phyloP scores from a whole-genome alignment of 2,888 invertebrate species.

The Ochropleura plecta region DNA sequence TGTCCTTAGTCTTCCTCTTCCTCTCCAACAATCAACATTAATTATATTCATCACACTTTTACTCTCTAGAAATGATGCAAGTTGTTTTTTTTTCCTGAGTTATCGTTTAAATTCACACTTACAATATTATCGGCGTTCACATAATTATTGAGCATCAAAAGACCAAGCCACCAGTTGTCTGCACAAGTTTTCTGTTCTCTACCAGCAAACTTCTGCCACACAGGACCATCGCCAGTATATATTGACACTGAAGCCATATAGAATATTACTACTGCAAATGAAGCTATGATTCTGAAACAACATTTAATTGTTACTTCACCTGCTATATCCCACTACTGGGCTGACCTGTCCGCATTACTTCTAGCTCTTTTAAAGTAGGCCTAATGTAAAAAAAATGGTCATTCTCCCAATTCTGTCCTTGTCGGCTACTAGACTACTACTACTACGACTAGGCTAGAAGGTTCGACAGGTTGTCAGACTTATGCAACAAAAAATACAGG shows the following conservation, averaged over 20 bases:
- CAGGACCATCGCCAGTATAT: conserved; percentile 42
- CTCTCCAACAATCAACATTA: background rate
- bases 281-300: conserved; percentile 27
- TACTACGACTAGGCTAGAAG: too few species aligned
- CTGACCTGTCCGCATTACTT: too few species aligned
- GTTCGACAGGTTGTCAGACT: too few species aligned
- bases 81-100: background rate
- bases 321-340: background rate
- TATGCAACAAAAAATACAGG: too few species aligned
- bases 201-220: conserved; percentile 35
- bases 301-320: background rate
- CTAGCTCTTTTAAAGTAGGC: background rate
- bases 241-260: conserved; percentile 42
- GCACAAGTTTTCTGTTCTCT: conserved; percentile 41
- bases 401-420: too few species aligned
- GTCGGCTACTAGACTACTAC: too few species aligned
- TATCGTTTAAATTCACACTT: conserved; percentile 9
- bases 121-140: conserved; percentile 49
- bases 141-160: conserved; percentile 56
- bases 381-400: background rate
- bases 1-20: background rate
- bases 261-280: conserved; percentile 45
- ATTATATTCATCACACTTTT: background rate
- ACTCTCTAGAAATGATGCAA: background rate
- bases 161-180: conserved; percentile 36